Evolutionary conservation across 2,113 vertebrate genomes (phyloP), one percentile per base, ranked within the genome.

Genomic region (Silurus meridionalis): DNA sequence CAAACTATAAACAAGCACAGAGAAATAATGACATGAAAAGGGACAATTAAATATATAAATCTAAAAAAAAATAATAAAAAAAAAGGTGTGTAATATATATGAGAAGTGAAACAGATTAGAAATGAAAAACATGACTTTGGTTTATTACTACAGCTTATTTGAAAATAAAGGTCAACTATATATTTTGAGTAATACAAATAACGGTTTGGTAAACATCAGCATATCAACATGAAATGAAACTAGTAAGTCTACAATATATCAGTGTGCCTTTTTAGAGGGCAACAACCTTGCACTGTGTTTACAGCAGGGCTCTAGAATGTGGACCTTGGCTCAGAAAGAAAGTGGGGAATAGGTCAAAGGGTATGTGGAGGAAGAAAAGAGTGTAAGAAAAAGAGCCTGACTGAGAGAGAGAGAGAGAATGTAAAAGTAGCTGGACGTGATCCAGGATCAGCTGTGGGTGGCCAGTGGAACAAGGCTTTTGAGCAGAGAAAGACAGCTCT

Each of bases 381-480:
- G 60, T 90, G 87, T 87, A 77, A 67, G 67, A 86, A 85, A 91
- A 85, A 88, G 87, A 87, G 79, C 74, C 25, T 21, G 61, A 81
- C 60, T 83, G 74, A 71, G 74, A 83, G 58, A 87, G 80, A 87
- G 80, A 67, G 57, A 86, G 85, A 85, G 88, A 79, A 80, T 80
- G 78, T 80, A 48, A 72, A 60, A 80, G 10, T 71, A 86, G 85
- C 23, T 77, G 81, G 71, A 80, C 37, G 46, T 5, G 71, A 53
- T 60, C 85, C 85, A 75, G 69, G 72, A 80, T 86, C 55, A 37
- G 67, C 69, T 82, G 67, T 57, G 80, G 58, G 80, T 87, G 85
- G 71, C 52, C 60, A n/a, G 50, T 57, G 52, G 50, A 71, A 74
- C 57, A 21, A 72, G 85, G 79, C 64, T 69, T 71, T 15, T 28